Percentiles rank a stretch among this genome's conserved stretches.
Conservation (phyloP, 2,888 invertebrate species). For the Yponomeuta malinellus region DNA sequence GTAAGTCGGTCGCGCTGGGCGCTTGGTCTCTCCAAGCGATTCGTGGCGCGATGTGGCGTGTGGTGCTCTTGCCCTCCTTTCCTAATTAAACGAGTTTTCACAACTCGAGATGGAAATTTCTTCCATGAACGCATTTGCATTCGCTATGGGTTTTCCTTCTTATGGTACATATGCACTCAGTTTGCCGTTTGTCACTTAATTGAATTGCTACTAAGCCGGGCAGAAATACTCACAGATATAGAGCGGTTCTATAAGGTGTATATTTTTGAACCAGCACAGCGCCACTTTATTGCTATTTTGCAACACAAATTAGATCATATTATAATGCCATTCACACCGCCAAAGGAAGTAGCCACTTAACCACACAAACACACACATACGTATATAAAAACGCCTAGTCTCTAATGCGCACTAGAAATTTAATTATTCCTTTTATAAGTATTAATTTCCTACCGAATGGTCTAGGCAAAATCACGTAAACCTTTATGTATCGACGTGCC, state of each 20-base stretch:
- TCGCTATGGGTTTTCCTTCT: neutral
- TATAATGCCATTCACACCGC: no score
- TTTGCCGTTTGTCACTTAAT: neutral
- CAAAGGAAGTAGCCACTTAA: no score
- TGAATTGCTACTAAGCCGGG: neutral
- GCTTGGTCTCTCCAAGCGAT: neutral
- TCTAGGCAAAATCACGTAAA: no score
- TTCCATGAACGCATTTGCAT: constrained; percentile 8
- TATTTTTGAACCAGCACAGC: neutral
- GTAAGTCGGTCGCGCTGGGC: constrained; percentile 13
- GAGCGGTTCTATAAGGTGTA: neutral
- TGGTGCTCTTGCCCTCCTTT: constrained; percentile 15
- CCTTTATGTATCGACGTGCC: no score
- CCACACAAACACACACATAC: no score
- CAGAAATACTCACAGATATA: neutral
- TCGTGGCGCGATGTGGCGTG: constrained; percentile 1
- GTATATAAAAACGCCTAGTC: no score
- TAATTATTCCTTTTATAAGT: no score
- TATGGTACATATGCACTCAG: neutral
- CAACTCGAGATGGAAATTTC: constrained; percentile 16
- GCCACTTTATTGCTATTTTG: no score
- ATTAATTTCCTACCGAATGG: no score
- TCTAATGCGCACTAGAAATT: no score
- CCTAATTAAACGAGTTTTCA: constrained; percentile 16
- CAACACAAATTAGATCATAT: no score